phyloP scores from a whole-genome alignment of 2,113 vertebrate species.

The Arothron firmamentum region DNA sequence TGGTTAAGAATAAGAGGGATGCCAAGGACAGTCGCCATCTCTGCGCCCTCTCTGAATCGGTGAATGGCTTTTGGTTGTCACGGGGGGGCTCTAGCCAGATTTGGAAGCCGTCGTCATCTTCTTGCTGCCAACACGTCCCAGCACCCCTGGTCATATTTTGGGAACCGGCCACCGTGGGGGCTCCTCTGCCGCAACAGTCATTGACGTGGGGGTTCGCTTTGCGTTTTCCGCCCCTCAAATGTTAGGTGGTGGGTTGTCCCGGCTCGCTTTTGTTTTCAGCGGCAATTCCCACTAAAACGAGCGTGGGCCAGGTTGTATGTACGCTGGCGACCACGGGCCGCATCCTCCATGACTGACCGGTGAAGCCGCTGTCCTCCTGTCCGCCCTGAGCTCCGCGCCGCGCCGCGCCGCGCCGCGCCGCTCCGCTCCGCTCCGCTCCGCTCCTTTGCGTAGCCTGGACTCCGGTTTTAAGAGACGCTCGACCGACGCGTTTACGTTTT shows the following conservation, averaged over 20 bases:
- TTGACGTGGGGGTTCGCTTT: constrained; percentile 83
- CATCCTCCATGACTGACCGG: constrained; percentile 84
- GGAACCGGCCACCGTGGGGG: constrained; percentile 94
- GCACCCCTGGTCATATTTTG: constrained; percentile 99
- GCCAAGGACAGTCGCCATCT: constrained; percentile 99
- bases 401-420: constrained; percentile 39
- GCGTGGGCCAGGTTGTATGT: constrained; percentile 64
- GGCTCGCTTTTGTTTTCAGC: constrained; percentile 53
- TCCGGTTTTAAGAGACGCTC: constrained; percentile 66
- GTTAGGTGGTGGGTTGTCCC: constrained; percentile 62
- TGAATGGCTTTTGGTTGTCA: constrained; percentile 95
- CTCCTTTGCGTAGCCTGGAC: constrained; percentile 69
- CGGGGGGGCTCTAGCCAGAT: constrained; percentile 96
- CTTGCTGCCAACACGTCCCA: constrained; percentile 98
- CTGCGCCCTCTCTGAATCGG: constrained; percentile 98
- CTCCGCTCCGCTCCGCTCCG: constrained; percentile 36
- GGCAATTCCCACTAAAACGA: constrained; percentile 80
- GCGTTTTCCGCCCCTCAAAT: constrained; percentile 68
- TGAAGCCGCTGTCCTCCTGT: constrained; percentile 75
- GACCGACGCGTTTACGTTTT: constrained; percentile 65
- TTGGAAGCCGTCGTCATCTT: constrained; percentile 88
- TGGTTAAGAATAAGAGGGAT: constrained; percentile 94
- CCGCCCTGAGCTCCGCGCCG: constrained; percentile 60
- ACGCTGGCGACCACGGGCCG: constrained; percentile 83
- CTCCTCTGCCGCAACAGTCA: constrained; percentile 93